Percentiles rank a stretch among this genome's conserved stretches.
Evolutionary conservation across 2,888 invertebrate genomes (phyloP).

Genomic region (Apodemia duryi): DNA sequence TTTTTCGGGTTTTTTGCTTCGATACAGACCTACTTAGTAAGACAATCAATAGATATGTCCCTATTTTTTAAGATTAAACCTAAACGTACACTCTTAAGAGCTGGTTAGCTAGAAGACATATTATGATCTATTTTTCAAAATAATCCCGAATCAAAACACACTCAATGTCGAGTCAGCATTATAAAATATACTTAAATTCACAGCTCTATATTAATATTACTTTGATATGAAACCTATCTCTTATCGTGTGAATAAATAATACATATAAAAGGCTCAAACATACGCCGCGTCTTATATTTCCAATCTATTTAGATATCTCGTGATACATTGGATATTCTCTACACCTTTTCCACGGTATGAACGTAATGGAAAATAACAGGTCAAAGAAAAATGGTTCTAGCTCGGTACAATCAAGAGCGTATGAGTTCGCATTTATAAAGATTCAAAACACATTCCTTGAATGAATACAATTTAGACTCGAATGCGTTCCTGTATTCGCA

Average conservation of each 20-base stretch:
- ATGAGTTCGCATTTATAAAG: slow-evolving; percentile 69
- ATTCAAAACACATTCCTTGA: slow-evolving; percentile 67
- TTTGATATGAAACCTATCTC: slow-evolving; percentile 42
- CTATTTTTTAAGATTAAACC: too few relatives aligned
- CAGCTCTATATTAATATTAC: slow-evolving; percentile 38
- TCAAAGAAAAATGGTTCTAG: slow-evolving; percentile 40
- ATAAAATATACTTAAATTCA: neutral
- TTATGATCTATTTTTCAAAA: too few relatives aligned
- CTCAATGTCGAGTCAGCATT: too few relatives aligned
- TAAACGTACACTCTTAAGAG: too few relatives aligned
- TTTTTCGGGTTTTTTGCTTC: too few relatives aligned
- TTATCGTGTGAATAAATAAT: slow-evolving; percentile 61
- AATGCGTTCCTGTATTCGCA: slow-evolving; percentile 63
- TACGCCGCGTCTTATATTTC: slow-evolving; percentile 45
- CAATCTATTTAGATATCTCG: slow-evolving; percentile 45
- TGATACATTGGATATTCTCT: slow-evolving; percentile 36
- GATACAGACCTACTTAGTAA: too few relatives aligned
- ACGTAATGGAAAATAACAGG: slow-evolving; percentile 31
- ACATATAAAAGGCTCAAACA: slow-evolving; percentile 52
- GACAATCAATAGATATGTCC: too few relatives aligned
- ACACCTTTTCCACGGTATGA: slow-evolving; percentile 31
- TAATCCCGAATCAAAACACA: too few relatives aligned
- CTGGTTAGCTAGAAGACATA: too few relatives aligned
- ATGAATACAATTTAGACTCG: slow-evolving; percentile 76
- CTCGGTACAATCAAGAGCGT: slow-evolving; percentile 41